A percentile compares a stretch with the other conserved stretches of the same genome.
Conservation (phyloP, 1,140 invertebrate genomes). For the Nixonia krombeini region DNA sequence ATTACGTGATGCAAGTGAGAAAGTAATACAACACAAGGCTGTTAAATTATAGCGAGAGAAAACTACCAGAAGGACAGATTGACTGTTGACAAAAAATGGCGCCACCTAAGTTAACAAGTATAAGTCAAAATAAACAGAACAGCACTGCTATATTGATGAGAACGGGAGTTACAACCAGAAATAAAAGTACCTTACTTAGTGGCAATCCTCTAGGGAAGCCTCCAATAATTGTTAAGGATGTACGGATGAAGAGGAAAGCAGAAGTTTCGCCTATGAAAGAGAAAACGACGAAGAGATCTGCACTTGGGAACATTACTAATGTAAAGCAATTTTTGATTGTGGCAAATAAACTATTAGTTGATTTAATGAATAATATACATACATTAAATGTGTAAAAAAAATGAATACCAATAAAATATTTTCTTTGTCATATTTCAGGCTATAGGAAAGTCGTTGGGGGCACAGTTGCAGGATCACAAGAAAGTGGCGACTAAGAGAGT, state of each 20-base stretch:
- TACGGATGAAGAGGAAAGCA: constrained; percentile 70
- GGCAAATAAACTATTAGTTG: too few species aligned
- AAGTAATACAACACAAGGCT: too few species aligned
- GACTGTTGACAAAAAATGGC: constrained; percentile 74
- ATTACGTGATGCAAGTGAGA: too few species aligned
- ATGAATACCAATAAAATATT: not conserved
- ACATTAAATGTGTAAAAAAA: not conserved
- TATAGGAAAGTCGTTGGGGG: constrained; percentile 58
- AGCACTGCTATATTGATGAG: constrained; percentile 53
- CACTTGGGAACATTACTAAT: constrained; percentile 85
- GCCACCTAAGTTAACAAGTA: constrained; percentile 72
- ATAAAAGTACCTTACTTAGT: constrained; percentile 56
- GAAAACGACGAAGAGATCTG: constrained; percentile 76
- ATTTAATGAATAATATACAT: not conserved
- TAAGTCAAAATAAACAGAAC: constrained; percentile 66
- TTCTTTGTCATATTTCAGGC: constrained; percentile 45
- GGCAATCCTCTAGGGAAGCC: constrained; percentile 41
- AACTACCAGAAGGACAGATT: too few species aligned
- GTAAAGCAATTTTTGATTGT: constrained; percentile 64
- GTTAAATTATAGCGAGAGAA: too few species aligned
- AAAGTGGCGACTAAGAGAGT: constrained; percentile 52
- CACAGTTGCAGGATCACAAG: constrained; percentile 55
- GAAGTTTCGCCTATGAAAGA: constrained; percentile 69
- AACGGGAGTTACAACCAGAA: constrained; percentile 68
- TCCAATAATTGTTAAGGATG: constrained; percentile 48